Conservation (phyloP, 2,888 invertebrate species). For the Archips xylosteana region DNA sequence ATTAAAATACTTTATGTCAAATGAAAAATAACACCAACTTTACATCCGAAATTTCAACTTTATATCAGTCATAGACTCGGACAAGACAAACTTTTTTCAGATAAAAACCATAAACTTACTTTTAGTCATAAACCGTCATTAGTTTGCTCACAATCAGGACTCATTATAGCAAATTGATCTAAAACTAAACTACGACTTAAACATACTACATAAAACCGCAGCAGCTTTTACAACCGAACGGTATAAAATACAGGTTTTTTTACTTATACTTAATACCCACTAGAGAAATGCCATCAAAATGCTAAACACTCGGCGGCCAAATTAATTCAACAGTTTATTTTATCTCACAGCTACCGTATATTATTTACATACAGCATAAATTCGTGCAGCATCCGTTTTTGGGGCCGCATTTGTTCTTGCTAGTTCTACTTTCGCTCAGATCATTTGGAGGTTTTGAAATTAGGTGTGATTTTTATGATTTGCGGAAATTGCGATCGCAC, state of each 20-base stretch:
- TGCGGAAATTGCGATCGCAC: constrained; percentile 33
- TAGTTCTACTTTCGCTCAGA: constrained; percentile 31
- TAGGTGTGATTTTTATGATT: constrained; percentile 36
- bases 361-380: constrained; percentile 18
- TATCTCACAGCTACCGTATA: constrained; percentile 23
- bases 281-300: constrained; percentile 55
- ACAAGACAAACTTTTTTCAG: no score
- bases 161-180: constrained; percentile 21
- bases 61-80: no score
- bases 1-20: no score
- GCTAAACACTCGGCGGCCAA: constrained; percentile 47
- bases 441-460: constrained; percentile 23
- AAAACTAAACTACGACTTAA: constrained; percentile 16
- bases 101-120: neutral
- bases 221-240: constrained; percentile 53
- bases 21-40: no score
- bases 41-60: no score
- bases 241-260: constrained; percentile 50
- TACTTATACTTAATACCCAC: constrained; percentile 44
- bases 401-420: neutral
- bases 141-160: neutral
- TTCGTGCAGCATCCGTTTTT: constrained; percentile 13
- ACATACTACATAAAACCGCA: constrained; percentile 44
- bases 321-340: constrained; percentile 22
- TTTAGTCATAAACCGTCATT: neutral